Base-by-base conservation (phyloP, 2,888 invertebrate genomes). In the Xestia rhomboidea region DNA sequence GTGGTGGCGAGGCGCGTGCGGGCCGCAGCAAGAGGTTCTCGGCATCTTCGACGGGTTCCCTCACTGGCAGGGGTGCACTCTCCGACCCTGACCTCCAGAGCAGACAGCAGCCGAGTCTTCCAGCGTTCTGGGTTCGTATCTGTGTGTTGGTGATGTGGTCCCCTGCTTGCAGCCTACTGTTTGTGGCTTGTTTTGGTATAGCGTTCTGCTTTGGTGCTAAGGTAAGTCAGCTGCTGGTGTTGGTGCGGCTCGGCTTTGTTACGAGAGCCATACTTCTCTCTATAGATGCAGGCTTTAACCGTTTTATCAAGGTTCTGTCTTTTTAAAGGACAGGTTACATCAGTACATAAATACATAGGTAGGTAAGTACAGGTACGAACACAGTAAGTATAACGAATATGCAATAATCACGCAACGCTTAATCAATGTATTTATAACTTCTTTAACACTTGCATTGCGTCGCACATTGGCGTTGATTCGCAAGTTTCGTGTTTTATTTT, bases 1-100 rank as follows among this genome's bases (percentile, higher is more conserved):
- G 90, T 83, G 90, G 93, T 82, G 91, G 91, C 79, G 92, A 90
- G 91, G 89, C 89, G 92, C 89, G 92, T 84, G 89, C 83, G 93
- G 94, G 92, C 91, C 93, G 93, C 90, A 91, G 92, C 92, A 93
- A 93, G 93, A 90, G 93, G 92, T 89, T 91, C 68, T 93, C 93
- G 10, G 89, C 91, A 7, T 92, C 93, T 4, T 89, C 92, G 10
- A 92, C 93, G 66, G 91, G 92, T 63, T 92, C 94, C 71, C 92
- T 96, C 82, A 21, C 46, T 21, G 94, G 93, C 88, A 93, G 96
- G 69, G 96, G 94, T 75, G 95, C 96, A 67, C 94, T 93, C 89
- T 95, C 96, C 83, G 96, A 96, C 89, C 95, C 96, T 0, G 96
- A 96, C 89, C 92, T 96, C 49, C 96, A 94, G 92, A 90, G 93